A percentile compares a stretch with the other conserved stretches of the same genome.
Conservation (phyloP, 1,140 invertebrate species). For the Polypedilum pembai region DNA sequence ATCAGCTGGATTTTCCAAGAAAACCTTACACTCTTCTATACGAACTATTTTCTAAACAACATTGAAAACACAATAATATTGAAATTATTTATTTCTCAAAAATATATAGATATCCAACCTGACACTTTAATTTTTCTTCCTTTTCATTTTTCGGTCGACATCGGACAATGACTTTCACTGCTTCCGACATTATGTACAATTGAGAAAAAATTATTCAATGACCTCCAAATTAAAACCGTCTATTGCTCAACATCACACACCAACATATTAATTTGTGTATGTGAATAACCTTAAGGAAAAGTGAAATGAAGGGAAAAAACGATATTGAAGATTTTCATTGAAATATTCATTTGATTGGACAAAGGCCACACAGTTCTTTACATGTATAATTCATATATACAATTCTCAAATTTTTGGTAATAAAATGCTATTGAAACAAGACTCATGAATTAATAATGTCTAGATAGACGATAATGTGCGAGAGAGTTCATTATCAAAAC, state of each 20-base stretch:
- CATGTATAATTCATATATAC: not conserved
- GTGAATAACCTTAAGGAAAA: not conserved
- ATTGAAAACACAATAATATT: not conserved
- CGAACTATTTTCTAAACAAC: conserved; percentile 59
- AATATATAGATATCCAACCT: conserved; percentile 45
- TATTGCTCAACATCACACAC: not conserved
- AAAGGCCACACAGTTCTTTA: not conserved
- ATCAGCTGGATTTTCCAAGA: conserved; percentile 44
- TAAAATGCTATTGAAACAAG: conserved; percentile 24
- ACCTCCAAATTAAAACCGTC: conserved; percentile 1
- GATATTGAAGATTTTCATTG: not conserved
- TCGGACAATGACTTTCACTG: conserved; percentile 83
- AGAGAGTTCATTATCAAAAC: not conserved
- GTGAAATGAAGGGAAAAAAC: not conserved
- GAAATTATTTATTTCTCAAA: not conserved
- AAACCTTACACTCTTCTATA: conserved; percentile 53
- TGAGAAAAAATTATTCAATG: not conserved
- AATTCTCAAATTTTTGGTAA: conserved; percentile 1
- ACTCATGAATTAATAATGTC: not conserved
- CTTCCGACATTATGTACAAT: conserved; percentile 61
- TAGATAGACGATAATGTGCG: not conserved
- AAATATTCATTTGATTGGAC: too few species aligned
- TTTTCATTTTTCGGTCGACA: conserved; percentile 82
- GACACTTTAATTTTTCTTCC: conserved; percentile 63
- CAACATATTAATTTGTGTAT: not conserved